Base-by-base conservation (phyloP, 2,888 invertebrate genomes). In the Rotaria magnacalcarata region DNA sequence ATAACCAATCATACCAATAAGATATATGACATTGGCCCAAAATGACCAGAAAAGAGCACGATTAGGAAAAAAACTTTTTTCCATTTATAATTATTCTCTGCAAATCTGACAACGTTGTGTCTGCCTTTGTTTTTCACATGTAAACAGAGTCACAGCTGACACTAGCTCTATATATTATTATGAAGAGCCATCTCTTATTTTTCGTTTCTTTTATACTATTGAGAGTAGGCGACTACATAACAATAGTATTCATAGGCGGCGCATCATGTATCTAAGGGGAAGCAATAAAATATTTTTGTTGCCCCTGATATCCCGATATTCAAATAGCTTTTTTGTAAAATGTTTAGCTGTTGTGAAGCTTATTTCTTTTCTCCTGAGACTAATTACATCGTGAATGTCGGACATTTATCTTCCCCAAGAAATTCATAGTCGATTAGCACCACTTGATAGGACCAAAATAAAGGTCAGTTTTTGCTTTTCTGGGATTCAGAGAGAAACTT, bases 11-110 rank as follows among this genome's bases (percentile, higher is more conserved):
- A 67, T 67, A 67, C 67, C 67, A 34, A 67, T 1, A 34, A 41
- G 7, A 67, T 34, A 67, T 67, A 67, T 0, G 24, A 67, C 7
- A 16, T 67, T 41, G 27, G 19, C 67, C 67, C 34, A 67, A 41
- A 67, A 67, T 67, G 67, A 27, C 67, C 67, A 67, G 34, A 67
- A 67, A 34, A 67, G 19, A 34, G 67, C 67, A 34, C 67, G 67
- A 67, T 5, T 67, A 34, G 34, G 67, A 34, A 67, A 67, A 27
- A 34, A 67, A 5, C 19, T 14, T 6, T 27, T 16, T 2, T 41
- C 67, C 67, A 67, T 67, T 14, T 34, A 16, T 19, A 19, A 19
- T 67, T 41, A 67, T 2, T 34, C n/a, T 8, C 14, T 27, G 34
- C 4, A 6, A 41, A 21, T 21, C 6, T 21, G 7, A 0, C 1